Percentiles rank a stretch among this genome's conserved stretches.
Evolutionary conservation across 2,113 vertebrate genomes (phyloP).

Genomic region (Scolopax mira): DNA sequence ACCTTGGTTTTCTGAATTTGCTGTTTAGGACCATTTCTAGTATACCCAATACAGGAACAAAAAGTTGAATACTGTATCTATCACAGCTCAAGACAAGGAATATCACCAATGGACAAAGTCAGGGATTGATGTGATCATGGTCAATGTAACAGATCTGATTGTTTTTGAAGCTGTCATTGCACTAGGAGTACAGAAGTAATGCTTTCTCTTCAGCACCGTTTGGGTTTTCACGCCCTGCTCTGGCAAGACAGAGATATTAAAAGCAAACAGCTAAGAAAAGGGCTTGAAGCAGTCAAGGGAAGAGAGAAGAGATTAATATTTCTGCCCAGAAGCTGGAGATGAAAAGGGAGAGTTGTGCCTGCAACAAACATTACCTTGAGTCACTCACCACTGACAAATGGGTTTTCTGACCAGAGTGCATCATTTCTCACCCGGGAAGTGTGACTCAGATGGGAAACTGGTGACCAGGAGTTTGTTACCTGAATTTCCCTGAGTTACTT

Average conservation of each 20-base stretch:
- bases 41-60: not conserved
- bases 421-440: not conserved
- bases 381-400: conserved; percentile 9
- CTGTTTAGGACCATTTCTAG: not conserved
- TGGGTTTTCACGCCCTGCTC: not conserved
- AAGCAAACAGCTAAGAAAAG: conserved; percentile 1
- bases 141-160: not conserved
- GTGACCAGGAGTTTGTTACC: not conserved
- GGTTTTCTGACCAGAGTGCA: not conserved
- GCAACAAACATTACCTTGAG: not conserved
- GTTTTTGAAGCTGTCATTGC: not conserved
- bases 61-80: not conserved
- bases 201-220: not conserved
- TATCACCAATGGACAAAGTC: not conserved
- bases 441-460: not conserved
- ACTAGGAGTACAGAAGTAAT: not conserved
- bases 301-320: conserved; percentile 32
- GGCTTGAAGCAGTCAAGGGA: conserved; percentile 19
- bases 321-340: not conserved
- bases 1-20: not conserved
- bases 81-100: not conserved
- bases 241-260: conserved; percentile 34
- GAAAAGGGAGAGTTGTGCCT: not conserved
- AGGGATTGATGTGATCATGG: not conserved
- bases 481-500: not conserved